Percentiles rank a stretch among this genome's conserved stretches.
These are phyloP conservation scores for Dasysyrphus tricinctus DNA, from an alignment of 2,888 invertebrate genomes.

Conservation along the genomic window DNA sequence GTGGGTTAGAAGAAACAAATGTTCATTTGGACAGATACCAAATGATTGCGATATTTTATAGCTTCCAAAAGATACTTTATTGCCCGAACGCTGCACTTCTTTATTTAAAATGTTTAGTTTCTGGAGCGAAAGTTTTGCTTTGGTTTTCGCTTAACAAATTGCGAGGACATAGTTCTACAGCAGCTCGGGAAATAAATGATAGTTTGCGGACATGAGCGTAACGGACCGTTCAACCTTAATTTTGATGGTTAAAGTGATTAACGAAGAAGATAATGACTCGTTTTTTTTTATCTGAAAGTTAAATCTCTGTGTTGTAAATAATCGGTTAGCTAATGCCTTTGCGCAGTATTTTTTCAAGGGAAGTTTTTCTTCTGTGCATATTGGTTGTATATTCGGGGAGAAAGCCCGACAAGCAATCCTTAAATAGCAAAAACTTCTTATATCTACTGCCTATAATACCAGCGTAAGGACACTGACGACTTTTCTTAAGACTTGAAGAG, in stretches of 20 bases:
- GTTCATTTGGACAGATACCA: constrained; percentile 69
- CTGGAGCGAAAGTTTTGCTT: constrained; percentile 19
- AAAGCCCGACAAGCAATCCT: too few relatives aligned
- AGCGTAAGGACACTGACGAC: too few relatives aligned
- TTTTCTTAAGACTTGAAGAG: too few relatives aligned
- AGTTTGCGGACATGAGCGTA: constrained; percentile 19
- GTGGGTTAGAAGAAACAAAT: constrained; percentile 51
- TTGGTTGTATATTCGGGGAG: too few relatives aligned
- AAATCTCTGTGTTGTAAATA: constrained; percentile 16
- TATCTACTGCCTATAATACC: too few relatives aligned
- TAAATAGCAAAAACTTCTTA: too few relatives aligned
- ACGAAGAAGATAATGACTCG: background rate
- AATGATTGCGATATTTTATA: constrained; percentile 70
- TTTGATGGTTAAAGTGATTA: constrained; percentile 34
- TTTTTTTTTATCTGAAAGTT: background rate
- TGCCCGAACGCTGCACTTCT: constrained; percentile 41
- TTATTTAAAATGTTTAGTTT: constrained; percentile 53
- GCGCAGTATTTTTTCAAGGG: too few relatives aligned
- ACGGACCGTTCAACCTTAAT: constrained; percentile 34
- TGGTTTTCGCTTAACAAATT: constrained; percentile 25
- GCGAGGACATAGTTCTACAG: background rate
- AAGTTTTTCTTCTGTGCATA: too few relatives aligned
- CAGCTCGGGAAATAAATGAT: constrained; percentile 3
- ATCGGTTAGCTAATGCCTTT: constrained; percentile 5
- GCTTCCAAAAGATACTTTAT: constrained; percentile 61